phyloP scores from a whole-genome alignment of 2,888 invertebrate genomes.

The Adelphocoris suturalis region DNA sequence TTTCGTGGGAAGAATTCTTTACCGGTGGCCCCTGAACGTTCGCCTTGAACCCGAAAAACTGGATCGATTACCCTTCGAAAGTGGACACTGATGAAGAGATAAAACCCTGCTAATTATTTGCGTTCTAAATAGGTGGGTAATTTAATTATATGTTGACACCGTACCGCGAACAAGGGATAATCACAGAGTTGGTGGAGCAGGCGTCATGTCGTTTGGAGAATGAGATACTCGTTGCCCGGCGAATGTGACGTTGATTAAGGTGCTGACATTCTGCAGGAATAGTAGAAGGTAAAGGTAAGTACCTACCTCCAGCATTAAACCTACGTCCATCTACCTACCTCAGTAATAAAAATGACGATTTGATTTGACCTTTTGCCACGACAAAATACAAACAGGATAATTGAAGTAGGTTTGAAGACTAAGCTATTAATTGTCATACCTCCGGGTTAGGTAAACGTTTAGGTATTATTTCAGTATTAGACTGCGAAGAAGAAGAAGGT shows the following conservation, averaged over 20 bases:
- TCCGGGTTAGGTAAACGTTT: too few relatives aligned
- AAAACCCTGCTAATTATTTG: conserved; percentile 4
- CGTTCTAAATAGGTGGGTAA: background rate
- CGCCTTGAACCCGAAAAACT: conserved; percentile 40
- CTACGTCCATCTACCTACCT: background rate
- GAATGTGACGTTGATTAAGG: conserved; percentile 10
- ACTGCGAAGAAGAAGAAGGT: too few relatives aligned
- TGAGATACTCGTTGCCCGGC: background rate
- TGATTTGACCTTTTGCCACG: background rate
- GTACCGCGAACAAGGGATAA: background rate
- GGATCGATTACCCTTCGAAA: background rate
- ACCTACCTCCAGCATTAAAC: background rate
- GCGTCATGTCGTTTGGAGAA: background rate
- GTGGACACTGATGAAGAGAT: conserved; percentile 9
- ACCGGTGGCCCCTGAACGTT: background rate
- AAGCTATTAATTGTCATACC: too few relatives aligned
- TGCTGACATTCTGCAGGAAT: background rate
- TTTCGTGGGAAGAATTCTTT: background rate
- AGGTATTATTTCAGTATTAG: too few relatives aligned
- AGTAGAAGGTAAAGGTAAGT: background rate
- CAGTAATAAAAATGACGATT: background rate
- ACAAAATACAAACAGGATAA: background rate
- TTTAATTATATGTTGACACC: background rate
- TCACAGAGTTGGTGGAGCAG: background rate
- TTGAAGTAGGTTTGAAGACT: too few relatives aligned